Percentiles rank a stretch among this genome's conserved stretches.
Evolutionary conservation across 2,888 invertebrate species (phyloP).

Genomic region (Microctonus hyperodae): DNA sequence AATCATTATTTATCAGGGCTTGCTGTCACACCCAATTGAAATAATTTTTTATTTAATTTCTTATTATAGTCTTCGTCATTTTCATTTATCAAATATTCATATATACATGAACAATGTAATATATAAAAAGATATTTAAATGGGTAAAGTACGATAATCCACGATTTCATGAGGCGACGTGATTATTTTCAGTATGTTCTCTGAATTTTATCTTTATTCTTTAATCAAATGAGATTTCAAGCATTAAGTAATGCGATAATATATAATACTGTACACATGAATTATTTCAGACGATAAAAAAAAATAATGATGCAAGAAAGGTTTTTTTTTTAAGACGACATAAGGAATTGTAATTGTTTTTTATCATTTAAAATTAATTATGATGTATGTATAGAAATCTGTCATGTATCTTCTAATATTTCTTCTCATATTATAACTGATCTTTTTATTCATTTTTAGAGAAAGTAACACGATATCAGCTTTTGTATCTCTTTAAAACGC

Average conservation of each 20-base stretch:
- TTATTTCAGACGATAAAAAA: neutral
- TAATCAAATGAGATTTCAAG: neutral
- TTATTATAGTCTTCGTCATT: neutral
- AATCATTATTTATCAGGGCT: neutral
- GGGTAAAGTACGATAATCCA: neutral
- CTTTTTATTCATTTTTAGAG: neutral
- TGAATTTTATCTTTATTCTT: neutral
- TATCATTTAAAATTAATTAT: too few relatives aligned
- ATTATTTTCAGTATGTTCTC: neutral
- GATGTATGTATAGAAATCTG: neutral
- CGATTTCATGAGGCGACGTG: neutral
- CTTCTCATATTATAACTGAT: neutral
- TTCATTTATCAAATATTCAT: neutral
- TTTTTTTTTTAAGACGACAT: too few relatives aligned
- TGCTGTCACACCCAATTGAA: constrained; percentile 13
- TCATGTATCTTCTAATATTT: neutral
- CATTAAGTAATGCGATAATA: neutral
- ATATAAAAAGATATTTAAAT: neutral
- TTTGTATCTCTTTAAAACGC: neutral
- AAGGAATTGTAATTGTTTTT: too few relatives aligned
- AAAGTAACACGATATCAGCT: neutral
- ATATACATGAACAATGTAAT: neutral
- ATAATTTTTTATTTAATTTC: neutral
- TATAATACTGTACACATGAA: neutral
- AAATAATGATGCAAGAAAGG: neutral